These are phyloP conservation scores for Cololabis saira DNA, from an alignment of 2,113 vertebrate genomes.

Conservation along the genomic window DNA sequence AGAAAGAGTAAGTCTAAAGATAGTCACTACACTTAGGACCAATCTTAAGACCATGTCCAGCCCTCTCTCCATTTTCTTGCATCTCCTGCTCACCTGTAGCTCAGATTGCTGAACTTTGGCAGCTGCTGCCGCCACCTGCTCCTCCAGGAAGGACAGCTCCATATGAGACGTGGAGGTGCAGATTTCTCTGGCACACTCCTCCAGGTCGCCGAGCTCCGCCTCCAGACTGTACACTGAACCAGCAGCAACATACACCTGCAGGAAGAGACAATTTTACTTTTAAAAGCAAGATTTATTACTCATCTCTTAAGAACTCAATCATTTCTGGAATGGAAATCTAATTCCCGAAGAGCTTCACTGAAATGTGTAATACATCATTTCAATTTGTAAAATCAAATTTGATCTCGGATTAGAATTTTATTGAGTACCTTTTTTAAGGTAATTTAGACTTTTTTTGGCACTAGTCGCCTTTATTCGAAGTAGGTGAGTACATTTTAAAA, in stretches of 20 bases:
- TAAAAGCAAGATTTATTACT: neutral
- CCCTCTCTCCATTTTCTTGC: neutral
- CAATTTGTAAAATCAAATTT: too few relatives aligned
- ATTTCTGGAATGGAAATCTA: too few relatives aligned
- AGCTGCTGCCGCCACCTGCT: constrained; percentile 93
- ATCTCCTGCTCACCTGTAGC: constrained; percentile 84
- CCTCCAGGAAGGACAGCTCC: constrained; percentile 90
- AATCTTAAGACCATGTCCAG: neutral
- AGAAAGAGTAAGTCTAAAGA: too few relatives aligned
- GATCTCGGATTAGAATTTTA: too few relatives aligned
- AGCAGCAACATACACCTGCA: constrained; percentile 93
- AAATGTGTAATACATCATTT: too few relatives aligned
- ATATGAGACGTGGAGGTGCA: constrained; percentile 83
- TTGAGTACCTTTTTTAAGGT: too few relatives aligned
- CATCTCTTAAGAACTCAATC: too few relatives aligned
- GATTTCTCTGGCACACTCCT: constrained; percentile 88
- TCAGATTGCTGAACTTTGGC: constrained; percentile 95
- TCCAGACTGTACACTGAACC: constrained; percentile 90
- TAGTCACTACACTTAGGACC: too few relatives aligned
- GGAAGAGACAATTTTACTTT: neutral
- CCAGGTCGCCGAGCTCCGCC: constrained; percentile 88
- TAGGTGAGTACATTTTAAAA: too few relatives aligned
- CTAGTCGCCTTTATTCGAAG: too few relatives aligned
- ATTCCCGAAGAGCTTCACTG: too few relatives aligned
- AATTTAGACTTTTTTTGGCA: too few relatives aligned